These are phyloP conservation scores for Cryptocheilus praepositus DNA, from an alignment of 2,888 invertebrate species.

Conservation along the genomic window DNA sequence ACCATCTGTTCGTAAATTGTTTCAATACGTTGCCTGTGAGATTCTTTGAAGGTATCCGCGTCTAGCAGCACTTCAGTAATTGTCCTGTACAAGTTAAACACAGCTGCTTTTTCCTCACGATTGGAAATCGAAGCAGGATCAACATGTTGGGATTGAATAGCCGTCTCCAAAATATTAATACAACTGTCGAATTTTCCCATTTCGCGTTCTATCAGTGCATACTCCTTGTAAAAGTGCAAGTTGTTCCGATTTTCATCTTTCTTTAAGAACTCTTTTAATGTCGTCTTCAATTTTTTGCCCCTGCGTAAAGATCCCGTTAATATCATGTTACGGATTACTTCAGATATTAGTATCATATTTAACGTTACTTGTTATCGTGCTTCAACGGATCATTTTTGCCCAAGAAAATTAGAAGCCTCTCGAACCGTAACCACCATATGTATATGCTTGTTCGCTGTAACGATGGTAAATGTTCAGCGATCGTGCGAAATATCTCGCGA, in stretches of 20 bases:
- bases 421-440: slow-evolving; percentile 81
- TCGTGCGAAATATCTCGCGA: slow-evolving; percentile 76
- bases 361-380: slow-evolving; percentile 57
- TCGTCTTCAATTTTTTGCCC: slow-evolving; percentile 76
- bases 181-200: slow-evolving; percentile 75
- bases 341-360: background rate
- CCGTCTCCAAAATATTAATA: slow-evolving; percentile 76
- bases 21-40: slow-evolving; percentile 49
- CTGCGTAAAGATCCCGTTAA: slow-evolving; percentile 44
- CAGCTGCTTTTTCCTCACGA: slow-evolving; percentile 66
- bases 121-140: slow-evolving; percentile 54
- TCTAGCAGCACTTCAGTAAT: slow-evolving; percentile 68
- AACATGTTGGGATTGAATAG: slow-evolving; percentile 69
- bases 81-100: slow-evolving; percentile 74
- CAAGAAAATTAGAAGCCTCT: slow-evolving; percentile 77
- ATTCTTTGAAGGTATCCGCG: slow-evolving; percentile 46
- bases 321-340: background rate
- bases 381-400: slow-evolving; percentile 75
- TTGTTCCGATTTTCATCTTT: slow-evolving; percentile 77
- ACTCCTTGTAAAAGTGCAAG: slow-evolving; percentile 79
- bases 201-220: slow-evolving; percentile 79
- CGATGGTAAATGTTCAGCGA: slow-evolving; percentile 75
- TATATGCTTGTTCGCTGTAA: slow-evolving; percentile 77
- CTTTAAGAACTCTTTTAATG: slow-evolving; percentile 78
- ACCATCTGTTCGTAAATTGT: slow-evolving; percentile 53